Evolutionary conservation across 1,140 invertebrate genomes (phyloP).

Genomic region (Holotrichia oblita): DNA sequence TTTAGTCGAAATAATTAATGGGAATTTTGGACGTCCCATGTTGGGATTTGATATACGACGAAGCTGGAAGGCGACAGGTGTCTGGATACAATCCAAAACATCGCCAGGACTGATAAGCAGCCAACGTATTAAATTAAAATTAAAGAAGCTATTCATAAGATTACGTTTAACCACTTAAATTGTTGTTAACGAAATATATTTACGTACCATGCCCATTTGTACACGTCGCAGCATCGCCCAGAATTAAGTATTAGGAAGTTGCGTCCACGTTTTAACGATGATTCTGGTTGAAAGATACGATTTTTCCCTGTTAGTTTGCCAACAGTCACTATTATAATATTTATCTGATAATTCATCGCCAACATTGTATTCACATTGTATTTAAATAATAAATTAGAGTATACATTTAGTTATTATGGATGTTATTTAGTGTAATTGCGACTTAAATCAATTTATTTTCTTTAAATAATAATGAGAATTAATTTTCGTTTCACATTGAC

Average conservation of each 20-base stretch:
- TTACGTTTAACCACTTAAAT: neutral
- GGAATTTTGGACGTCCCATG: neutral
- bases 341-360: too few relatives aligned
- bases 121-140: neutral
- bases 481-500: too few relatives aligned
- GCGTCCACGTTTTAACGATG: too few relatives aligned
- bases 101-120: neutral
- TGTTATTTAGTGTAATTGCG: too few relatives aligned
- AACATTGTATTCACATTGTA: too few relatives aligned
- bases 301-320: too few relatives aligned
- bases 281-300: too few relatives aligned
- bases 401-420: too few relatives aligned
- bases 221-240: neutral
- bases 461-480: too few relatives aligned
- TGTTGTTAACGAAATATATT: constrained; percentile 1
- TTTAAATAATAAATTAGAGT: too few relatives aligned
- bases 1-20: constrained; percentile 24
- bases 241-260: constrained; percentile 7
- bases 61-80: constrained; percentile 20
- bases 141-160: neutral
- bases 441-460: too few relatives aligned
- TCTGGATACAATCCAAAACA: constrained; percentile 4
- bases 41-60: neutral
- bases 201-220: neutral
- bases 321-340: too few relatives aligned